Percentiles rank a stretch among this genome's conserved stretches.
These are phyloP conservation scores for Pelecanus crispus DNA, from an alignment of 2,113 vertebrate genomes.

Conservation along the genomic window DNA sequence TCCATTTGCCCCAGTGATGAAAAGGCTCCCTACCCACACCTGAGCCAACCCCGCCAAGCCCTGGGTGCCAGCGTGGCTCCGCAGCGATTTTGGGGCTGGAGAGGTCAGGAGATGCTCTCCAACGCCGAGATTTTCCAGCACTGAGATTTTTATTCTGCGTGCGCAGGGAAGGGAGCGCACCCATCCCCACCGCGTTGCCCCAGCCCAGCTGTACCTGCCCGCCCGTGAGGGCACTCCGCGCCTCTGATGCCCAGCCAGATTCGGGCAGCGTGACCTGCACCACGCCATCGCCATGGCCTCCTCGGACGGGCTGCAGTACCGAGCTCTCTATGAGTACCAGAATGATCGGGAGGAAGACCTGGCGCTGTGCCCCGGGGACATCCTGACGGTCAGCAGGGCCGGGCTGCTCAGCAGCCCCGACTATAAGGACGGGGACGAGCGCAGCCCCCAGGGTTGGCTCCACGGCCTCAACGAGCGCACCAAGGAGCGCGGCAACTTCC, in stretches of 20 bases:
- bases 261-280: not conserved
- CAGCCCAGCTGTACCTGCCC: not conserved
- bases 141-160: not conserved
- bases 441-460: slow-evolving; percentile 77
- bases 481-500: slow-evolving; percentile 81
- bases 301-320: slow-evolving; percentile 78
- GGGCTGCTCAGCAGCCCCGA: slow-evolving; percentile 57
- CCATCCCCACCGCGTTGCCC: accelerated
- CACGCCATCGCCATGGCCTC: slow-evolving; percentile 54
- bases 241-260: not conserved
- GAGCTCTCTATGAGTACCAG: slow-evolving; percentile 80
- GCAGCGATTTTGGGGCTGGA: not conserved
- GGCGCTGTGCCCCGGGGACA: slow-evolving; percentile 75
- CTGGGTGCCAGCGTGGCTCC: not conserved
- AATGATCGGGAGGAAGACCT: slow-evolving; percentile 78
- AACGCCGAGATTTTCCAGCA: not conserved
- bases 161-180: not conserved
- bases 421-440: slow-evolving; percentile 77
- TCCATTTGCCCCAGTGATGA: not conserved
- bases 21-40: not conserved
- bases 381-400: slow-evolving; percentile 73
- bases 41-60: not conserved
- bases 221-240: accelerated
- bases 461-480: slow-evolving; percentile 79
- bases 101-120: not conserved